phyloP scores from a whole-genome alignment of 1,140 invertebrate species.

The Apis cerana region DNA sequence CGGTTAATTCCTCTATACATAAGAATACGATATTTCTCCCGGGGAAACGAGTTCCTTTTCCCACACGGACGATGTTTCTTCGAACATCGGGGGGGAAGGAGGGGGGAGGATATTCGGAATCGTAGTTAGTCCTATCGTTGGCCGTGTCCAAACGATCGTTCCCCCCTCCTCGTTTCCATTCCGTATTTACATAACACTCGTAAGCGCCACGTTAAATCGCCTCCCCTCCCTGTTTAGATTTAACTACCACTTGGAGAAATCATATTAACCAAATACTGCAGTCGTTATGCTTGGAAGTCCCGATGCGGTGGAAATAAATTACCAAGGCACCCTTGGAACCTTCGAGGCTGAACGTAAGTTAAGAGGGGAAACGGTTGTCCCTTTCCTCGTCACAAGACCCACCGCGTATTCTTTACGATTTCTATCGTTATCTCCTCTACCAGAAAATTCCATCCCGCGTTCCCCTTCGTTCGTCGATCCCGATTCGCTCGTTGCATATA shows the following conservation, averaged over 20 bases:
- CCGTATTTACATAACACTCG: conserved; percentile 68
- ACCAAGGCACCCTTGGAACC: conserved; percentile 44
- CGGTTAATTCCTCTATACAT: no score
- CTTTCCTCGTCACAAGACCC: conserved; percentile 37
- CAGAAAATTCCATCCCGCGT: conserved; percentile 40
- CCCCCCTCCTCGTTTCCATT: background rate
- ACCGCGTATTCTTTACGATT: conserved; percentile 64
- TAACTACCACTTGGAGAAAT: conserved; percentile 65
- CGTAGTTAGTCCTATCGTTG: conserved; percentile 50
- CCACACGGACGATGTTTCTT: background rate
- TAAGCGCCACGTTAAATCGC: conserved; percentile 46
- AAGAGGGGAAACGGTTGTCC: conserved; percentile 51
- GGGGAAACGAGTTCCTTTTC: background rate
- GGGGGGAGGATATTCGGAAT: background rate
- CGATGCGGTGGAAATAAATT: conserved; percentile 63
- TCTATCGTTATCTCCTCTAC: conserved; percentile 56
- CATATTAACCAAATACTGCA: conserved; percentile 70
- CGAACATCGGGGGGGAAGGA: background rate
- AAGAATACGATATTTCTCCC: no score
- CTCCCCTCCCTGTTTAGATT: conserved; percentile 50
- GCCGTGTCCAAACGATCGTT: background rate
- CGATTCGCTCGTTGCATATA: no score
- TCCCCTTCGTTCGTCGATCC: conserved; percentile 14
- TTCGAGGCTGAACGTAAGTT: conserved; percentile 23
- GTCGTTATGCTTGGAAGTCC: conserved; percentile 46